Conservation (phyloP, 2,888 invertebrate species). For the Eustalomyia histrio region DNA sequence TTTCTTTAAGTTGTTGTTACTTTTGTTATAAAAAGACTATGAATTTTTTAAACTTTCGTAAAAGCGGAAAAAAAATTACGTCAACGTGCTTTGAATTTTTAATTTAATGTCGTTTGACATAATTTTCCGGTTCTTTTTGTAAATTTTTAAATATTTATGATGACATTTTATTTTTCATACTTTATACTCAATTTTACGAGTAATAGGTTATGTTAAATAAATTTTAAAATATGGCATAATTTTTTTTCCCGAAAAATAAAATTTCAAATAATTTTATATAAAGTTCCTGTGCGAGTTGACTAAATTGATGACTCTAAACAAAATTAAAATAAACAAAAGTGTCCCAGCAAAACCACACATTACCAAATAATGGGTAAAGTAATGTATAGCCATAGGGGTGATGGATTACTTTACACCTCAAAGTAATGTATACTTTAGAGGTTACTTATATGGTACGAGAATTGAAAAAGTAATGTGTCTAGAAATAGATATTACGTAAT, state of each 20-base stretch:
- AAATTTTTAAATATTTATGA: background rate
- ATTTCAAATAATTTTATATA: no score
- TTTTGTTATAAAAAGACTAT: background rate
- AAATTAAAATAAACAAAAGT: no score
- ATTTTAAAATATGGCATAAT: background rate
- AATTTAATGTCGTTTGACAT: constrained; percentile 40
- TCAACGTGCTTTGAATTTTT: constrained; percentile 47
- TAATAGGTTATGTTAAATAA: constrained; percentile 11
- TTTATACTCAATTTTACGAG: background rate
- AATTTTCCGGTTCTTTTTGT: constrained; percentile 43
- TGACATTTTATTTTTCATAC: background rate
- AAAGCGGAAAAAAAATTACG: constrained; percentile 47
- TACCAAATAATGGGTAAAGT: no score
- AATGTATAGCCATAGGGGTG: no score
- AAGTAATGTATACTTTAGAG: no score
- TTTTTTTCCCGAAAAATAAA: background rate
- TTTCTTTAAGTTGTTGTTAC: background rate
- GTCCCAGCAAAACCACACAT: no score
- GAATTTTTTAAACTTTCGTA: background rate
- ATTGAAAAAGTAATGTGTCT: no score
- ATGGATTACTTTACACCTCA: no score
- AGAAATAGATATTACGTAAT: no score
- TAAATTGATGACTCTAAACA: no score
- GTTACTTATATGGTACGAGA: no score
- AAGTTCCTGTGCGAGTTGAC: no score